phyloP scores from a whole-genome alignment of 2,113 vertebrate genomes.

The Alligator mississippiensis region DNA sequence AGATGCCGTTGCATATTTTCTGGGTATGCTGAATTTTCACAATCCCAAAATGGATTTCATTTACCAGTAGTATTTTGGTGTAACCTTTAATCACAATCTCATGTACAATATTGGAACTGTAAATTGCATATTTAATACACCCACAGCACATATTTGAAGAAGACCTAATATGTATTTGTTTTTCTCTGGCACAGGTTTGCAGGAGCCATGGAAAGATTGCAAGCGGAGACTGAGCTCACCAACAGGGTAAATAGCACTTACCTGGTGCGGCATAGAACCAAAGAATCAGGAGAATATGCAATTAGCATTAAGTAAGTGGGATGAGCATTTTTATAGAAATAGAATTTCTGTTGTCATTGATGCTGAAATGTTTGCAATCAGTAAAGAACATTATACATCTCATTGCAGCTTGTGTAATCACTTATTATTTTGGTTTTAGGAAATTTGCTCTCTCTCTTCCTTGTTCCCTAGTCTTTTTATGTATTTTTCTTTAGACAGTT shows the following conservation, averaged over 20 bases:
- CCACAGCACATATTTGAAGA: neutral
- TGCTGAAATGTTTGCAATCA: constrained; percentile 6
- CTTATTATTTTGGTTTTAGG: neutral
- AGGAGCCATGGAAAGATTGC: constrained; percentile 92
- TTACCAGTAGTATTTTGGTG: neutral
- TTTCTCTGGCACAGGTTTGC: constrained; percentile 87
- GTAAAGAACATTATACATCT: neutral
- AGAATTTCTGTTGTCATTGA: constrained; percentile 41
- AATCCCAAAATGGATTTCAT: neutral
- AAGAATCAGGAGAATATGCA: constrained; percentile 94
- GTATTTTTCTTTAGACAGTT: too few species aligned
- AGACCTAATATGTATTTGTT: neutral
- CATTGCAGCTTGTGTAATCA: neutral
- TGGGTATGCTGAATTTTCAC: neutral
- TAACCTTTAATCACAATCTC: neutral
- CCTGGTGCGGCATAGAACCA: constrained; percentile 93
- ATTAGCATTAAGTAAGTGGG: constrained; percentile 97
- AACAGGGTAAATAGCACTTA: constrained; percentile 96
- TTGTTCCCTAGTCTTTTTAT: too few species aligned
- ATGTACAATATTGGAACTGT: neutral
- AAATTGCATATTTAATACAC: neutral
- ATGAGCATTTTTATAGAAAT: constrained; percentile 47
- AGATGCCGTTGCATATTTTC: accelerated
- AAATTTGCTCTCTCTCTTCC: too few species aligned
- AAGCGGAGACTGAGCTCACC: constrained; percentile 93